A percentile compares a stretch with the other conserved stretches of the same genome.
Conservation (phyloP, 2,113 vertebrate genomes). For the Cryptotis parvus region DNA sequence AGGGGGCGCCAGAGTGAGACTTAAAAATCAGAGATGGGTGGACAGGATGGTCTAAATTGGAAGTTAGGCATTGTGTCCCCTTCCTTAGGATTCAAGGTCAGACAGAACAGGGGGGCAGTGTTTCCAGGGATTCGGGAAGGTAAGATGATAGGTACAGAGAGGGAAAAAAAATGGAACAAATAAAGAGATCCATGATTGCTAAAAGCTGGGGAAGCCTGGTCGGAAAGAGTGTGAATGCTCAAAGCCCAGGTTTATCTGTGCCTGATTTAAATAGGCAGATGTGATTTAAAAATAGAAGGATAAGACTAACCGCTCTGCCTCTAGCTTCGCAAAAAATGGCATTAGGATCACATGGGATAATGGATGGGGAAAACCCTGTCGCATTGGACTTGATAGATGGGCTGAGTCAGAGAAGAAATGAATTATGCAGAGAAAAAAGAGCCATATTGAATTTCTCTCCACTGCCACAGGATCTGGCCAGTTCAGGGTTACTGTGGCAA, state of each 20-base stretch:
- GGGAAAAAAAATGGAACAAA: neutral
- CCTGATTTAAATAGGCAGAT: neutral
- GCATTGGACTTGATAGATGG: neutral
- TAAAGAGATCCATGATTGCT: neutral
- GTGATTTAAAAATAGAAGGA: neutral
- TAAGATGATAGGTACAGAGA: too few species aligned
- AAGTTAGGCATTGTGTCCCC: neutral
- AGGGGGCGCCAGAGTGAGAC: too few species aligned
- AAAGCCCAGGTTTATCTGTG: neutral
- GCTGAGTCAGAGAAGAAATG: conserved; percentile 17
- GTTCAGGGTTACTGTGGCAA: neutral
- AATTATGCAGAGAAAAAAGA: conserved; percentile 14
- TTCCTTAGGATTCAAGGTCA: neutral
- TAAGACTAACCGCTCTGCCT: neutral
- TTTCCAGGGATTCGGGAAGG: neutral
- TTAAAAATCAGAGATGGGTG: neutral
- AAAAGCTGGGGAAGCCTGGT: neutral
- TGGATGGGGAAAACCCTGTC: neutral
- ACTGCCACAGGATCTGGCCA: neutral
- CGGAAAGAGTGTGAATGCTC: neutral
- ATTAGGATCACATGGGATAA: neutral
- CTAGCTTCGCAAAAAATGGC: neutral
- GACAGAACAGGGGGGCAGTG: neutral
- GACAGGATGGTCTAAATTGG: neutral
- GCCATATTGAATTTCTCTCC: neutral